A percentile compares a stretch with the other conserved stretches of the same genome.
These are phyloP conservation scores for Labia minor DNA, from an alignment of 2,888 invertebrate species.

Conservation along the genomic window DNA sequence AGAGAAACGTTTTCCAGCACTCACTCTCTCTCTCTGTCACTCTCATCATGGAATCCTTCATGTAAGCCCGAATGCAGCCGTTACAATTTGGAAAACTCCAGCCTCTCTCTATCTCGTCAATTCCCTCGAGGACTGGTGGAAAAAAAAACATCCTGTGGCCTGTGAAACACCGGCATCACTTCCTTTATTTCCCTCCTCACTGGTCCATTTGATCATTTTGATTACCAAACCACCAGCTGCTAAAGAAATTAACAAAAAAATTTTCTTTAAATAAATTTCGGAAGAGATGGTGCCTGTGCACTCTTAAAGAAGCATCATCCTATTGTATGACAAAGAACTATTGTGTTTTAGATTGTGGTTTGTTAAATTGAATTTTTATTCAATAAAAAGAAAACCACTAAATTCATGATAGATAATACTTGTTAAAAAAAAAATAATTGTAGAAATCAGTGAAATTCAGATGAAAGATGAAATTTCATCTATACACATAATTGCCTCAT, in stretches of 20 bases:
- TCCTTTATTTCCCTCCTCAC: neutral
- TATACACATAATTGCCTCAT: too few relatives aligned
- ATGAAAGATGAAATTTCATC: too few relatives aligned
- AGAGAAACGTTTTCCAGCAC: too few relatives aligned
- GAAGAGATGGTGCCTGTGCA: neutral
- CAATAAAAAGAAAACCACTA: neutral
- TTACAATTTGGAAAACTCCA: neutral
- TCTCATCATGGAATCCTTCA: neutral
- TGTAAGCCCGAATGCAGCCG: neutral
- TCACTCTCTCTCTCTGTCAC: neutral
- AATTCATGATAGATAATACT: neutral
- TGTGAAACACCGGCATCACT: neutral
- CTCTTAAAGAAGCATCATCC: neutral
- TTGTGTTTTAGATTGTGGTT: neutral
- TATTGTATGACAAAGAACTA: neutral
- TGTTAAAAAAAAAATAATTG: neutral
- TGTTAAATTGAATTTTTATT: neutral
- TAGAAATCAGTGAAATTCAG: too few relatives aligned
- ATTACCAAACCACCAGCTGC: neutral
- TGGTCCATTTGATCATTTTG: neutral
- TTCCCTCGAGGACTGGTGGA: neutral
- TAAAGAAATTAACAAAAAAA: neutral
- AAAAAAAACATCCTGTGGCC: conserved; percentile 1
- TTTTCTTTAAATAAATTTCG: neutral
- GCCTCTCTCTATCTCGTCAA: neutral